These are phyloP conservation scores for Cryptoblepharus egeriae DNA, from an alignment of 2,797 vertebrate genomes.

Conservation along the genomic window DNA sequence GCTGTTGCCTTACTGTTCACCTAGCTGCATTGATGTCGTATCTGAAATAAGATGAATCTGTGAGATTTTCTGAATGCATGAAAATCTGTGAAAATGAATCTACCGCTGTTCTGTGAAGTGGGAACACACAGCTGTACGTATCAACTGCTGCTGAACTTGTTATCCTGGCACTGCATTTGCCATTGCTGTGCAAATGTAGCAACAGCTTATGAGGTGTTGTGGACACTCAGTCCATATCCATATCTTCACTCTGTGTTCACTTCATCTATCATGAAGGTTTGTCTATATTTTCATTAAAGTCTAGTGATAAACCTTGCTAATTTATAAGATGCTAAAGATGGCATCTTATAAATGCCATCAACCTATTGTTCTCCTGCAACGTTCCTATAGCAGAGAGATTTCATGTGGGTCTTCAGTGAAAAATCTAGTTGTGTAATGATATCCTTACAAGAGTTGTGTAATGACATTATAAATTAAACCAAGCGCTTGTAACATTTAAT, in stretches of 20 bases:
- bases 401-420: slow-evolving; percentile 12
- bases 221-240: too few relatives aligned
- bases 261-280: neutral
- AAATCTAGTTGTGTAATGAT: slow-evolving; percentile 53
- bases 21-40: too few relatives aligned
- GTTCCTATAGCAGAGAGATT: slow-evolving; percentile 39
- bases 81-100: too few relatives aligned
- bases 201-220: neutral
- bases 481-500: slow-evolving; percentile 60
- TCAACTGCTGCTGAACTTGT: neutral
- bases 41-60: too few relatives aligned
- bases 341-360: neutral
- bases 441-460: slow-evolving; percentile 40
- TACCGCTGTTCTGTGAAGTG: neutral
- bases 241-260: neutral
- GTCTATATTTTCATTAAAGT: neutral
- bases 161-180: neutral
- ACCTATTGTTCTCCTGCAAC: slow-evolving; percentile 22
- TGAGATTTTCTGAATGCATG: too few relatives aligned
- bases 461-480: slow-evolving; percentile 59
- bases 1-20: too few relatives aligned
- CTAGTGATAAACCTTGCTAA: neutral
- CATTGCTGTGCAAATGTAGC: neutral
- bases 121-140: neutral
- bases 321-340: too few relatives aligned